Percentiles rank a stretch among this genome's conserved stretches.
These are phyloP conservation scores for Hirtodrosophila trivittata DNA, from an alignment of 2,888 invertebrate species.

Conservation along the genomic window DNA sequence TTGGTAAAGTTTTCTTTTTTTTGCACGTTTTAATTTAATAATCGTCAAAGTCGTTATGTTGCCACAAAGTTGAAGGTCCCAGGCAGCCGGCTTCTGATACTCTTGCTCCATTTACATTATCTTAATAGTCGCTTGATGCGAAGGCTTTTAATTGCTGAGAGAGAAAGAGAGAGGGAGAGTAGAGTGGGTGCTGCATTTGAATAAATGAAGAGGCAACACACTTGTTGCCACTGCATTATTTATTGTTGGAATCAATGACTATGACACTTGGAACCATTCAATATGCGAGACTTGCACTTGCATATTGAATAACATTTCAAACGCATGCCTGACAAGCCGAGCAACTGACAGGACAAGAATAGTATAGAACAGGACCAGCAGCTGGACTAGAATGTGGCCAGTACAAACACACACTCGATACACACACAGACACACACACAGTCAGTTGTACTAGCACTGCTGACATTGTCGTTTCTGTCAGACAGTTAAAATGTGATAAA, in stretches of 20 bases:
- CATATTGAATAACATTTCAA: conserved; percentile 67
- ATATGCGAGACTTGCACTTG: conserved; percentile 61
- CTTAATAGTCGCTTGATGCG: conserved; percentile 53
- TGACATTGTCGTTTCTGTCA: conserved; percentile 67
- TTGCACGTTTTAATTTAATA: conserved; percentile 80
- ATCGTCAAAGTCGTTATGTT: conserved; percentile 65
- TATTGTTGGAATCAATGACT: conserved; percentile 69
- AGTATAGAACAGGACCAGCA: conserved; percentile 21
- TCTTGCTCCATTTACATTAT: conserved; percentile 48
- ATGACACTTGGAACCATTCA: conserved; percentile 65
- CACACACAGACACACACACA: conserved; percentile 3
- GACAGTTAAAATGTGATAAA: conserved; percentile 77
- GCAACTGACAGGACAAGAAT: conserved; percentile 50
- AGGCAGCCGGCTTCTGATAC: conserved; percentile 22
- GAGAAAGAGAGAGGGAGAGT: background rate
- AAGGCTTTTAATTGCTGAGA: conserved; percentile 49
- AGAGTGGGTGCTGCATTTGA: conserved; percentile 32
- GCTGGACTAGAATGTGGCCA: conserved; percentile 42
- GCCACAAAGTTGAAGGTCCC: conserved; percentile 46
- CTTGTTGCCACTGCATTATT: conserved; percentile 69
- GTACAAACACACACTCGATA: conserved; percentile 7
- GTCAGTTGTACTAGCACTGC: conserved; percentile 37
- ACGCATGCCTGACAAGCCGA: conserved; percentile 65
- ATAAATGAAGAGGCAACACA: conserved; percentile 67
- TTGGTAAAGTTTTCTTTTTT: conserved; percentile 32